Conservation (phyloP, 2,113 vertebrate genomes). For the Cynopterus brachyotis region DNA sequence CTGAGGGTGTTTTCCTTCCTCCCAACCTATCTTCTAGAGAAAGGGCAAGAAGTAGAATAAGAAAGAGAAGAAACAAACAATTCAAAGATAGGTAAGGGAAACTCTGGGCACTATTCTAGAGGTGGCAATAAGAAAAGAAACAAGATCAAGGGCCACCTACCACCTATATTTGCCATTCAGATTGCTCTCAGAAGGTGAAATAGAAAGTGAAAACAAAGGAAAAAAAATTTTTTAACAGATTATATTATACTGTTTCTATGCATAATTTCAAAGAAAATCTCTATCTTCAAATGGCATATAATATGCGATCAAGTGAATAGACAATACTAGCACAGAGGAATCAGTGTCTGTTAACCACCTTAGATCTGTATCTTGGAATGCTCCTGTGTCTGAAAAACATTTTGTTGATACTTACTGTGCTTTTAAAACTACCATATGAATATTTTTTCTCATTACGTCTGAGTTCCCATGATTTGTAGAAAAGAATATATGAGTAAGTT, state of each 20-base stretch:
- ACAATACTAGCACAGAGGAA: neutral
- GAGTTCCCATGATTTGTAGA: neutral
- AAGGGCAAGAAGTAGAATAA: neutral
- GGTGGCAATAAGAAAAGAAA: neutral
- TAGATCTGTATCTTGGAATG: neutral
- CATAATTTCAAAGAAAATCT: neutral
- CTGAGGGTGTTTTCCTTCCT: neutral
- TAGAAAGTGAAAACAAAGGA: neutral
- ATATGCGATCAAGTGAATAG: neutral
- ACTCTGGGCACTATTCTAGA: neutral
- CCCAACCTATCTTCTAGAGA: neutral
- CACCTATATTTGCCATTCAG: neutral
- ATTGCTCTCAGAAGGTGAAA: neutral
- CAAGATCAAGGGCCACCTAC: neutral
- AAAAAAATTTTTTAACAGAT: neutral
- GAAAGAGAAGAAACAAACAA: neutral
- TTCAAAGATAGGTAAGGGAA: neutral
- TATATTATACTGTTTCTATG: neutral
- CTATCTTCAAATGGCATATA: neutral
- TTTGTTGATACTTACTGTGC: neutral
- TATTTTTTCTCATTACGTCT: neutral
- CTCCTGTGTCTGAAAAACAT: neutral
- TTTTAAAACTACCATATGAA: neutral
- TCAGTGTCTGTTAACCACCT: neutral
- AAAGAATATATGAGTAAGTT: neutral